phyloP scores from a whole-genome alignment of 2,888 invertebrate genomes.

The Phania funesta region DNA sequence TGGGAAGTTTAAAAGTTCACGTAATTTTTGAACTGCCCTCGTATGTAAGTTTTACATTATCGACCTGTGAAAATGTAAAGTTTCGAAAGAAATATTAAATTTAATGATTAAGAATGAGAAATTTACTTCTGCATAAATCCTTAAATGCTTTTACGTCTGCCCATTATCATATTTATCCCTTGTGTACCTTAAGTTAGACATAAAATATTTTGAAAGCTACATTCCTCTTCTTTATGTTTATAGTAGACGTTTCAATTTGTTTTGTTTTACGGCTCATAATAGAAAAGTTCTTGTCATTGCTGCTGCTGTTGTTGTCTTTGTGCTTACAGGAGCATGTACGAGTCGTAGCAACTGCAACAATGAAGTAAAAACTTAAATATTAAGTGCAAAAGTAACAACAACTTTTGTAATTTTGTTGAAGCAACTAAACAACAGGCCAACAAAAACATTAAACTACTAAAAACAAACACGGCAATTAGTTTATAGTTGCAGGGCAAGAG shows the following conservation, averaged over 20 bases:
- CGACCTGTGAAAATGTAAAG: too few species aligned
- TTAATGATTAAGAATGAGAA: too few species aligned
- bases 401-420: neutral
- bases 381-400: conserved; percentile 39
- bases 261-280: neutral
- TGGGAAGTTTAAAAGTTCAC: too few species aligned
- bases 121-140: too few species aligned
- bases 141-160: too few species aligned
- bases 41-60: too few species aligned
- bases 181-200: neutral
- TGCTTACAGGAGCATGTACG: neutral
- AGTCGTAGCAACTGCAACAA: conserved; percentile 16
- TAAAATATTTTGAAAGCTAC: neutral
- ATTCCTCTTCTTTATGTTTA: neutral
- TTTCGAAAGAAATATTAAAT: too few species aligned
- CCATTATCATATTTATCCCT: neutral
- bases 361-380: conserved; percentile 52
- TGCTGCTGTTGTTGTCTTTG: neutral
- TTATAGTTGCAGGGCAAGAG: conserved; percentile 59
- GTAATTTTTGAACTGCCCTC: too few species aligned
- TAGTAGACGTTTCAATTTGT: neutral
- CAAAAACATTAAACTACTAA: neutral
- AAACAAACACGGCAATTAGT: conserved; percentile 58
- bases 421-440: neutral
- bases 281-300: conserved; percentile 4